These are phyloP conservation scores for Rafetus swinhoei DNA, from an alignment of 2,113 vertebrate genomes.

Conservation along the genomic window DNA sequence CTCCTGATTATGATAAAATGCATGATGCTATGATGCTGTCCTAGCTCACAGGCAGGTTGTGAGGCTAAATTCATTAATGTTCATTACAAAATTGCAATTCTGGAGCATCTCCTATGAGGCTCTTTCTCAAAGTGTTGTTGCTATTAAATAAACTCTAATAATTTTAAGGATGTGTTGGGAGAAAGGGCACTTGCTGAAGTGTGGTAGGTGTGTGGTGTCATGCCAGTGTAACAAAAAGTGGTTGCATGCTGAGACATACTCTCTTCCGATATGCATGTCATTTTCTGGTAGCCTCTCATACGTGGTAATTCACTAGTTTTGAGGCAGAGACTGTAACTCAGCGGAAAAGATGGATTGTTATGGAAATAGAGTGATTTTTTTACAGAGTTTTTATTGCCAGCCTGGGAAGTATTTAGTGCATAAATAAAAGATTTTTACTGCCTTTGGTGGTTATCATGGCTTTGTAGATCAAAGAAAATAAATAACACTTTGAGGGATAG, in stretches of 20 bases:
- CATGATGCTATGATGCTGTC: background rate
- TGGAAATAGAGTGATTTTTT: constrained; percentile 47
- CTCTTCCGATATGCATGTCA: background rate
- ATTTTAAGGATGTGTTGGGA: background rate
- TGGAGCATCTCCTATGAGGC: background rate
- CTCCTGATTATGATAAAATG: background rate
- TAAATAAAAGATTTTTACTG: constrained; percentile 59
- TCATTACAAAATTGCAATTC: background rate
- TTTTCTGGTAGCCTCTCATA: rapidly evolving
- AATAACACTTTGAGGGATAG: constrained; percentile 42
- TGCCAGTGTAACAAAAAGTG: constrained; percentile 7
- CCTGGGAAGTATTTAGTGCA: background rate
- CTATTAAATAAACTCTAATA: background rate
- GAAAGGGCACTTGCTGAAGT: background rate
- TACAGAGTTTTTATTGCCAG: constrained; percentile 53
- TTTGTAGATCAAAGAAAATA: constrained; percentile 64
- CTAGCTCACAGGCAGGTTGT: background rate
- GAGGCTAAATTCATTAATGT: background rate
- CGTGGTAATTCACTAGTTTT: background rate
- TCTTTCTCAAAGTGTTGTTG: background rate
- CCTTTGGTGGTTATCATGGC: background rate
- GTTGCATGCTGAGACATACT: background rate
- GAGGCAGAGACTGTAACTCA: background rate
- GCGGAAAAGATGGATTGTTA: background rate
- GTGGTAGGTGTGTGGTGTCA: background rate